Evolutionary conservation across 2,888 invertebrate species (phyloP), one percentile per base, ranked within the genome.

Genomic region (Pristionchus entomophagus): DNA sequence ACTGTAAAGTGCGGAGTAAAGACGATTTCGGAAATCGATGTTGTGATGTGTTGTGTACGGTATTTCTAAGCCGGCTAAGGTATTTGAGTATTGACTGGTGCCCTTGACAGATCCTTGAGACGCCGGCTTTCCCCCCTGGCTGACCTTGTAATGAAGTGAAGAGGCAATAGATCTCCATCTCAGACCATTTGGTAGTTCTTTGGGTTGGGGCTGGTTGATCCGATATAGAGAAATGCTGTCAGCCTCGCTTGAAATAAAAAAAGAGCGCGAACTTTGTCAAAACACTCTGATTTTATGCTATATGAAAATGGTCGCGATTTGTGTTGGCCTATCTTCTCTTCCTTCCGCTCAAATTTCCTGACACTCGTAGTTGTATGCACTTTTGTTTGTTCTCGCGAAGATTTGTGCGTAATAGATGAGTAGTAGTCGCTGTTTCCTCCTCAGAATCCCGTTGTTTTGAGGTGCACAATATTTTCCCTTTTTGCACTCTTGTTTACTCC

Each of bases 91-190:
- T 45, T 29, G 62, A 62, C 69, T 41, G 41, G 45, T 73, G 45
- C 3, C 73, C 73, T 73, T 73, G 73, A 26, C 32, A 26, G 5
- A 53, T 19, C 19, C 45, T 78, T 22, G 26, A 0, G 12, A 12
- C 4, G n/a, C 26, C 32, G 35, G 78, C 41, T 14, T 78, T n/a
- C 45, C 29, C 6, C n/a, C n/a, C n/a, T n/a, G 29, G 14, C 2
- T 41, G 53, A 78, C 53, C 78, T 53, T 73, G 73, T 51, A 51
- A 85, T 77, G 73, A 41, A 77, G 77, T 69, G 69, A 29, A 38
- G 38, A n/a, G 35, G 59, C 19, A 3, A 51, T 17, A 38, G 65
- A 65, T 65, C 45, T 29, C n/a, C 56, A 56, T 56, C n/a, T 56
- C 56, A 22, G 22, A 65, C 65, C 32, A 14, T 10, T 73, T 73